A percentile compares a stretch with the other conserved stretches of the same genome.
These are phyloP conservation scores for Crotalus viridis DNA, from an alignment of 2,113 vertebrate genomes.

Conservation along the genomic window DNA sequence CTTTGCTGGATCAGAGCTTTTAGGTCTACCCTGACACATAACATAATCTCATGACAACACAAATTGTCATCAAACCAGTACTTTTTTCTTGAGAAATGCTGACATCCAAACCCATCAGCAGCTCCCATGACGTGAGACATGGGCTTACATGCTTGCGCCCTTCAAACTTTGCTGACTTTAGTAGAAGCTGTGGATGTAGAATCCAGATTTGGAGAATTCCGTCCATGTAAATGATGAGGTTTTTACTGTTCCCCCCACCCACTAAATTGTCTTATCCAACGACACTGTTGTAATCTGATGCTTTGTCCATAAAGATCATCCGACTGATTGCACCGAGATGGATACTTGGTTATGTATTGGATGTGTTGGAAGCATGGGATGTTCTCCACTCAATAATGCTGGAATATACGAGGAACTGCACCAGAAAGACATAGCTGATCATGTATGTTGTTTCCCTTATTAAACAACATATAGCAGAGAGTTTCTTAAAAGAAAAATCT, in stretches of 20 bases:
- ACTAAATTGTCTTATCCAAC: neutral
- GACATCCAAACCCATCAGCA: neutral
- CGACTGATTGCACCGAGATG: neutral
- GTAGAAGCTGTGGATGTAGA: neutral
- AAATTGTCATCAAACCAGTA: neutral
- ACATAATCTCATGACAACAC: neutral
- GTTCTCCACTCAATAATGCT: neutral
- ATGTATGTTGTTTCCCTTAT: neutral
- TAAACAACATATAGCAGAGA: neutral
- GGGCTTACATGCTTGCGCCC: neutral
- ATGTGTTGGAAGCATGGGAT: neutral
- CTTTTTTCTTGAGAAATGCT: neutral
- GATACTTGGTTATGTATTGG: neutral
- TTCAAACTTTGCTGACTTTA: neutral
- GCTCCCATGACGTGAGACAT: neutral
- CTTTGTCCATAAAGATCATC: neutral
- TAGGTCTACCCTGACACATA: neutral
- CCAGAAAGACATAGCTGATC: neutral
- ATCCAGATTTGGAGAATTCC: neutral
- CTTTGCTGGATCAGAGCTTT: neutral
- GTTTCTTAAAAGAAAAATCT: neutral
- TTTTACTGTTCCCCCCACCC: neutral
- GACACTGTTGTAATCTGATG: neutral
- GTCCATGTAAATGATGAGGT: neutral
- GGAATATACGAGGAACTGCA: neutral